Evolutionary conservation across 2,888 invertebrate species (phyloP).

Genomic region (Cosmorhoe ocellata): DNA sequence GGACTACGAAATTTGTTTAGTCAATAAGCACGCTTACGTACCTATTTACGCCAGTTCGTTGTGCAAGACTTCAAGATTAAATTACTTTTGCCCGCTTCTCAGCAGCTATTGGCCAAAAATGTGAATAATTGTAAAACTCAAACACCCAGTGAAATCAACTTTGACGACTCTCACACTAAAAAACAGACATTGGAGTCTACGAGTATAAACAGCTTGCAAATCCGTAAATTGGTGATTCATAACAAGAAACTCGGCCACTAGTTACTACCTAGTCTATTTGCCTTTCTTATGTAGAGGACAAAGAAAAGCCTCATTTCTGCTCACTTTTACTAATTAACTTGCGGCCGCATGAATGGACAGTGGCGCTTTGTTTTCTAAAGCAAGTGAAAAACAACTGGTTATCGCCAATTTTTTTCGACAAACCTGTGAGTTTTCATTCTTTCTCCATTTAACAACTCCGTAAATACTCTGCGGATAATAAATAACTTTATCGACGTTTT

Average conservation of each 20-base stretch:
- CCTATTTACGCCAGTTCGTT: slow-evolving; percentile 34
- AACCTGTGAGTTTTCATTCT: slow-evolving; percentile 41
- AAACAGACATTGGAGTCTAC: too few species aligned
- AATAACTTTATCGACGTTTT: slow-evolving; percentile 18
- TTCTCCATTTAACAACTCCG: slow-evolving; percentile 6
- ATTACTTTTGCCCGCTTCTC: too few species aligned
- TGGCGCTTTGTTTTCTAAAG: slow-evolving; percentile 70
- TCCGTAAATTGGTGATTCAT: slow-evolving; percentile 49
- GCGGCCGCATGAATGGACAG: slow-evolving; percentile 53
- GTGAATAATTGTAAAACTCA: too few species aligned
- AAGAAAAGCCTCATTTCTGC: slow-evolving; percentile 71
- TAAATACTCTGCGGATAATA: slow-evolving; percentile 19
- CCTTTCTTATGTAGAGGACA: slow-evolving; percentile 59
- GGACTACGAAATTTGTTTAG: slow-evolving; percentile 40
- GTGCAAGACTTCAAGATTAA: slow-evolving; percentile 38
- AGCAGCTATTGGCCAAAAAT: too few species aligned
- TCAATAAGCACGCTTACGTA: slow-evolving; percentile 33
- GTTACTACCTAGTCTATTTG: slow-evolving; percentile 56
- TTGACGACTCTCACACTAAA: too few species aligned
- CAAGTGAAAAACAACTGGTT: slow-evolving; percentile 67
- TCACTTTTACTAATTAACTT: slow-evolving; percentile 79
- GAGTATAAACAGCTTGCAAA: slow-evolving; percentile 18
- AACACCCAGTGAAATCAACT: too few species aligned
- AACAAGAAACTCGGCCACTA: slow-evolving; percentile 48
- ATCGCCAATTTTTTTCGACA: slow-evolving; percentile 65